Base-by-base conservation (phyloP, 2,797 vertebrate genomes). In the Merluccius polli region DNA sequence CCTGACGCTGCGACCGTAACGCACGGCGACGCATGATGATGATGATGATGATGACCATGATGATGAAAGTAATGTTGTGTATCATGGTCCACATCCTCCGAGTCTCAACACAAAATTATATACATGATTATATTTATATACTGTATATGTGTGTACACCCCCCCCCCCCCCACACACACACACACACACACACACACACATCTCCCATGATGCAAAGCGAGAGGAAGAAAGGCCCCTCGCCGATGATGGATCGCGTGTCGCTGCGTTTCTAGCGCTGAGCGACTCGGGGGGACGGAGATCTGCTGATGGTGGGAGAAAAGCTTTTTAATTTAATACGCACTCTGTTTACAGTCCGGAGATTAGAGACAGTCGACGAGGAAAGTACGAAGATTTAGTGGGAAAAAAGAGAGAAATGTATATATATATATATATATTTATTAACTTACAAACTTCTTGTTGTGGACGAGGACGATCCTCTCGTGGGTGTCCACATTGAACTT, bases 381-480 rank as follows among this genome's bases (percentile, higher is more conserved):
- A 10, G 4, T 15, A 63, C 29, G 36, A 71, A 44, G 24, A 70
- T 18, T n/a, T 21, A 63, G 71, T 30, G 27, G 63, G 35, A 59
- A 15, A 2, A 8, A 33, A 69, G 71, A 33, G n/a, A 59, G 21
- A 59, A 5, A 24, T 24, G 12, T n/a, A 59, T 59, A n/a, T 6
- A 24, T 13, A 7, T 38, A 12, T 38, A 38, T 38, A 38, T 38
- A 38, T 38, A 38, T 59, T 15, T n/a, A 2, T 24, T 8, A 29
- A 97, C 98, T 98, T 92, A 99, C 98, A 92, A 99, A 98, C 90
- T 95, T 98, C 91, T 96, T 98, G 92, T 96, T 96, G 84, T 97
- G 95, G 88, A 99, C 96, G 91, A 99, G 84, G 83, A 96, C 73
- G 3, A 91, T 95, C 76, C 93, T 95, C 70, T 89, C 91, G 41